phyloP scores from a whole-genome alignment of 30 jellyfish, hydroid and myxozoan genomes.

The Aurelia aurita region DNA sequence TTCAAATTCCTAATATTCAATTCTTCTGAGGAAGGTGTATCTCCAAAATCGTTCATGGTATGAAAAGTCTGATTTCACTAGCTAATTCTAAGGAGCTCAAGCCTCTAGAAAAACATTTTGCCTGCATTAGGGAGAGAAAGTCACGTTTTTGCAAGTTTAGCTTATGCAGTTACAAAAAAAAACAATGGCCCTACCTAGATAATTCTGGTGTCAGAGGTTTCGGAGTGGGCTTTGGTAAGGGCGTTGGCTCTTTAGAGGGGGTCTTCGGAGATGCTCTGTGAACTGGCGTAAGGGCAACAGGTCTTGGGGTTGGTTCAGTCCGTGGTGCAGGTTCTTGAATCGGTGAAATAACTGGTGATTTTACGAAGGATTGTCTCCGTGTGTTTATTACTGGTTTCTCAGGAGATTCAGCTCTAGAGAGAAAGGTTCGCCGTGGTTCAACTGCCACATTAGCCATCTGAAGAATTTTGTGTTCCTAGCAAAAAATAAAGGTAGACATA shows the following conservation, averaged over 20 bases:
- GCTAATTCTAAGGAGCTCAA: too few species aligned
- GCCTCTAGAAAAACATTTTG: too few species aligned
- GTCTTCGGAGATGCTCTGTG: not conserved
- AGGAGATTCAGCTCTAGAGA: slow-evolving; percentile 37
- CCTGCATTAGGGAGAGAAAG: too few species aligned
- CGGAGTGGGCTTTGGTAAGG: slow-evolving; percentile 29
- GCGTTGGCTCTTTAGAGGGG: slow-evolving; percentile 32
- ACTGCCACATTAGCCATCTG: slow-evolving; percentile 26
- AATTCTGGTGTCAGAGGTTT: slow-evolving; percentile 1
- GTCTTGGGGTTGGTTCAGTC: slow-evolving; percentile 37
- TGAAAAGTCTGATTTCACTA: too few species aligned
- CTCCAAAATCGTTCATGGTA: too few species aligned
- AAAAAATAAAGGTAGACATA: not conserved
- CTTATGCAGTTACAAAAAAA: too few species aligned
- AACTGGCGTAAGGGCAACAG: too few species aligned
- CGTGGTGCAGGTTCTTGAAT: not conserved
- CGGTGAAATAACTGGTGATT: slow-evolving; percentile 4
- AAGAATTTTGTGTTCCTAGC: slow-evolving; percentile 35
- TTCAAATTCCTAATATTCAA: too few species aligned
- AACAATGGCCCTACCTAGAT: slow-evolving; percentile 34
- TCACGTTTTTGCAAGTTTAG: too few species aligned
- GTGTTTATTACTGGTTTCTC: not conserved
- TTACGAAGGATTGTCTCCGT: not conserved
- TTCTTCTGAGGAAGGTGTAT: too few species aligned
- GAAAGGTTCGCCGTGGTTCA: slow-evolving; percentile 27